These are phyloP conservation scores for Yponomeuta sedellus DNA, from an alignment of 2,888 invertebrate genomes.

Conservation along the genomic window DNA sequence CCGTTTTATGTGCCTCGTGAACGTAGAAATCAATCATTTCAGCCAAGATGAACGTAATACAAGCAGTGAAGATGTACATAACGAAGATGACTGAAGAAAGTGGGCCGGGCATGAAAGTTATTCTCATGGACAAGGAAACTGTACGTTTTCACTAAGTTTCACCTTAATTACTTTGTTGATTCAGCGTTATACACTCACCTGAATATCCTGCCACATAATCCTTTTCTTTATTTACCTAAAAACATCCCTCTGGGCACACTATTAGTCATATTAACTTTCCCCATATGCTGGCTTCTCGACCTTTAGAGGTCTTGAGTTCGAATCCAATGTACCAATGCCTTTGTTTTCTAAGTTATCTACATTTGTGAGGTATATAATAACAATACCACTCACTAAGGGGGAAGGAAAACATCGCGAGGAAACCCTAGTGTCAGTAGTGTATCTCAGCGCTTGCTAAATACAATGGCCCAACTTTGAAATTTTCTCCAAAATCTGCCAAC, in stretches of 20 bases:
- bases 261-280: too few relatives aligned
- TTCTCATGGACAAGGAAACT: conserved; percentile 98
- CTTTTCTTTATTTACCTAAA: background rate
- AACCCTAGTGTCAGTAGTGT: too few relatives aligned
- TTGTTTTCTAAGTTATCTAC: too few relatives aligned
- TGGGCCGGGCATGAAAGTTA: conserved; percentile 99
- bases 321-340: too few relatives aligned
- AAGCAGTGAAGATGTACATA: conserved; percentile 94
- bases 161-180: conserved; percentile 18
- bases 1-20: background rate
- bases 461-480: too few relatives aligned
- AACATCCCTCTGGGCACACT: background rate
- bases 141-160: conserved; percentile 64
- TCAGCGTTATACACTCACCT: background rate
- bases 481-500: too few relatives aligned
- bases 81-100: conserved; percentile 98
- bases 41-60: conserved; percentile 89
- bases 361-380: too few relatives aligned
- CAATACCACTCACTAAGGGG: too few relatives aligned
- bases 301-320: too few relatives aligned
- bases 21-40: background rate
- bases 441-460: too few relatives aligned
- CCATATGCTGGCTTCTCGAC: too few relatives aligned
- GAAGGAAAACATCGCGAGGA: too few relatives aligned
- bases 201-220: background rate